These are phyloP conservation scores for Gymnosoma rotundatum DNA, from an alignment of 2,888 invertebrate genomes.

Conservation along the genomic window DNA sequence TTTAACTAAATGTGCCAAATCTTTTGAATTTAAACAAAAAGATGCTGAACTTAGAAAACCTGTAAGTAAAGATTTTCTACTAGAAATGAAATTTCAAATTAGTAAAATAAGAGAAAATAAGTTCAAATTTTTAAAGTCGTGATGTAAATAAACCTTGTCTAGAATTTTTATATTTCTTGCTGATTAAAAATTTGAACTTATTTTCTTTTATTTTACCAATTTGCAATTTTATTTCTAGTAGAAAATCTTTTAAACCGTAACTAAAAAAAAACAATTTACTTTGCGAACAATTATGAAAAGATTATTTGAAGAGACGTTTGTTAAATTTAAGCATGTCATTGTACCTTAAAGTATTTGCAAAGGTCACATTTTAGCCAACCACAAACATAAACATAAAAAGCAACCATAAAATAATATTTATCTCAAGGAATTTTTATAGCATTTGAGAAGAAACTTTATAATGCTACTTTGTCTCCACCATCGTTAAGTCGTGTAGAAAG, in stretches of 20 bases:
- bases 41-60: neutral
- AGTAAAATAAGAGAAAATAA: neutral
- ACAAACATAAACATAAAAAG: neutral
- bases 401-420: neutral
- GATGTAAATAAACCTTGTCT: neutral
- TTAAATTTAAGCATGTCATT: neutral
- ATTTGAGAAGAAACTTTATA: neutral
- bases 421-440: slow-evolving; percentile 6
- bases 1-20: too few species aligned
- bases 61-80: neutral
- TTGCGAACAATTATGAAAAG: too few species aligned
- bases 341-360: neutral
- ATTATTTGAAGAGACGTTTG: neutral
- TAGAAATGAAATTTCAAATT: neutral
- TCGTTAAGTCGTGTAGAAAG: neutral
- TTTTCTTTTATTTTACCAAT: neutral
- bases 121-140: neutral
- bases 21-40: neutral
- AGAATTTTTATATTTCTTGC: neutral
- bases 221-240: neutral
- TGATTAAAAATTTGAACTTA: neutral
- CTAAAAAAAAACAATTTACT: too few species aligned
- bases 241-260: too few species aligned
- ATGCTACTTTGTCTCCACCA: neutral
- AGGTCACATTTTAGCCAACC: neutral